Evolutionary conservation across 2,797 vertebrate species (phyloP).

Genomic region (Distichodus sexfasciatus): DNA sequence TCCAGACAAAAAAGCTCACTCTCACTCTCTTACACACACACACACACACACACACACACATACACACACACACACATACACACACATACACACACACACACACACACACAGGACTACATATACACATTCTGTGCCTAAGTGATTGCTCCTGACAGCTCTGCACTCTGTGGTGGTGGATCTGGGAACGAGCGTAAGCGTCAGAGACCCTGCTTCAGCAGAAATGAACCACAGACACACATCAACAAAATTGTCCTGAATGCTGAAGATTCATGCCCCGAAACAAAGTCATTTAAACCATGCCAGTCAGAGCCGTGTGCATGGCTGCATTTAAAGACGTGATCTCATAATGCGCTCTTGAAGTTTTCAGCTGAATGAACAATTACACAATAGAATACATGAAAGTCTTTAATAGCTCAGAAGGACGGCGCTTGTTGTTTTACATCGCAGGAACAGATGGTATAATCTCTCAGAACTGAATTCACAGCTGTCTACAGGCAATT

Average conservation of each 20-base stretch:
- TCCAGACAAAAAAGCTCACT: too few species aligned
- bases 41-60: neutral
- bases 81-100: neutral
- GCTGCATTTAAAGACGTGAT: neutral
- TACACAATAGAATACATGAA: neutral
- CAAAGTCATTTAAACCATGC: neutral
- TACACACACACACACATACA: slow-evolving; percentile 1
- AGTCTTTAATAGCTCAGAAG: slow-evolving; percentile 8
- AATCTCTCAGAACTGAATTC: neutral
- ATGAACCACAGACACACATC: slow-evolving; percentile 5
- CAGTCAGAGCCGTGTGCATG: neutral
- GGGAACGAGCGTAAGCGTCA: neutral
- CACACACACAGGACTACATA: neutral
- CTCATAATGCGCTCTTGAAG: neutral
- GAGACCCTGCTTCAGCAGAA: slow-evolving; percentile 24
- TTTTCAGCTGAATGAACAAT: slow-evolving; percentile 7
- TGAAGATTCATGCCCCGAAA: neutral
- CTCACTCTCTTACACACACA: neutral
- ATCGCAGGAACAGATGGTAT: slow-evolving; percentile 33
- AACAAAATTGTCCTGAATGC: neutral
- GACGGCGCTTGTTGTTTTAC: slow-evolving; percentile 14
- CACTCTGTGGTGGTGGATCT: slow-evolving; percentile 28
- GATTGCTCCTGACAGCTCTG: slow-evolving; percentile 40
- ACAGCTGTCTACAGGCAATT: slow-evolving; percentile 1
- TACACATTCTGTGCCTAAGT: neutral